Base-by-base conservation (phyloP, 30 jellyfish, hydroid and myxozoan genomes). In the Haliclystus octoradiatus region DNA sequence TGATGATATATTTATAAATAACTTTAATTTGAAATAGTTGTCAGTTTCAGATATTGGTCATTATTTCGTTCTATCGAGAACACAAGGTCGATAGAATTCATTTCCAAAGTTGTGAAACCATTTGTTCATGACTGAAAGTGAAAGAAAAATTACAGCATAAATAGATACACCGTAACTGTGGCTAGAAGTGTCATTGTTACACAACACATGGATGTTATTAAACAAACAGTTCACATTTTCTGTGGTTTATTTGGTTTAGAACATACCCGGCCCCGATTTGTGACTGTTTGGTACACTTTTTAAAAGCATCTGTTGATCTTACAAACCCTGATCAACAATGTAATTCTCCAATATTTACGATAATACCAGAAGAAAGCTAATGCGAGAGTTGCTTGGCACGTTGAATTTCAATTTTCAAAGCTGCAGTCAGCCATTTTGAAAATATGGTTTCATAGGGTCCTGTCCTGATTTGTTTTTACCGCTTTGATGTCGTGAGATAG, bases 51-150 rank as follows among this genome's bases (percentile, higher is more conserved):
- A 19, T 3, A 14, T 27, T 26, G 22, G 71, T 64, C 61, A 12
- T 76, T 46, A 76, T 2, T 76, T 80, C 35, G 34, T 25, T 68
- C 34, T 60, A 27, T 78, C 64, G 30, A 78, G 34, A 22, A 73
- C 28, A 57, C 92, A 78, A 29, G 92, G 92, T 2, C 82, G 62
- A 33, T 26, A 51, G 60, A 62, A 72, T 28, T 87, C 97, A 71
- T 87, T 87, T 30, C 97, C 94, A 57, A 50, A 57, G 53, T 52
- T 28, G 62, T 80, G 97, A 52, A 87, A 75, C 97, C 97, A 87
- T 49, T 87, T 87, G 82, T 87, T 87, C 79, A 90, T 90, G 22
- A 87, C 97, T 87, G 33, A n/a, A 68, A 64, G n/a, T 22, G 13
- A 68, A 77, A 67, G 24, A 72, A 19, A 52, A 24, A 29, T 0